Percentiles rank a stretch among this genome's conserved stretches.
phyloP scores from a whole-genome alignment of 2,113 vertebrate species.

The Reinhardtius hippoglossoides region DNA sequence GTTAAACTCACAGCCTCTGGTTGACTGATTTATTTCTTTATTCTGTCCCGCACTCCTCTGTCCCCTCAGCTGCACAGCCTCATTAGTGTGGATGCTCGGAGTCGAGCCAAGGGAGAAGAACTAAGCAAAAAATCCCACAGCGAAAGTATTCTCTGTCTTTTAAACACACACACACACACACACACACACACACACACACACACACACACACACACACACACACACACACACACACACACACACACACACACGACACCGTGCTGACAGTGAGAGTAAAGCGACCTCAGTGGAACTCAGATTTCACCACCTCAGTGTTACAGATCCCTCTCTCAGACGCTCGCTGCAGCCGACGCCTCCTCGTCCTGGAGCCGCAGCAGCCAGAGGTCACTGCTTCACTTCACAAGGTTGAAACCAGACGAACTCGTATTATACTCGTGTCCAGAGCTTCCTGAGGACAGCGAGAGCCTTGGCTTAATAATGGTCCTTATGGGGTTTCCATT shows the following conservation, averaged over 20 bases:
- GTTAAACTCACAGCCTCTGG: not conserved
- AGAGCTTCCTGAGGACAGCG: not conserved
- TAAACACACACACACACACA: not conserved
- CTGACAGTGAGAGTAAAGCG: conserved; percentile 63
- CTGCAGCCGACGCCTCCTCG: conserved; percentile 44
- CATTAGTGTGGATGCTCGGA: conserved; percentile 14
- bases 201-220: conserved; percentile 5
- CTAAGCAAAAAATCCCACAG: conserved; percentile 43
- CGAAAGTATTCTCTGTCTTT: conserved; percentile 9
- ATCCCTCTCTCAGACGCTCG: conserved; percentile 44
- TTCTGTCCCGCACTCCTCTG: not conserved
- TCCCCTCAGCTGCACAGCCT: not conserved
- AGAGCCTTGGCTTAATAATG: no score
- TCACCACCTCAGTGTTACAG: conserved; percentile 76
- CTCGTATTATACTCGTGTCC: not conserved
- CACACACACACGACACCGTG: conserved; percentile 23
- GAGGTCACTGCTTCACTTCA: conserved; percentile 44
- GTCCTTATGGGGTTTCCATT: no score
- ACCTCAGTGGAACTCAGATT: conserved; percentile 73
- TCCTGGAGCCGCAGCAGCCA: conserved; percentile 29
- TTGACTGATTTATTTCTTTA: not conserved
- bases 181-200: not conserved
- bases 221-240: conserved; percentile 2
- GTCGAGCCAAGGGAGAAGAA: conserved; percentile 26
- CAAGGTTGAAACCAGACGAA: conserved; percentile 43